Conservation (phyloP, 2,888 invertebrate genomes). For the Nemotelus pantherinus region DNA sequence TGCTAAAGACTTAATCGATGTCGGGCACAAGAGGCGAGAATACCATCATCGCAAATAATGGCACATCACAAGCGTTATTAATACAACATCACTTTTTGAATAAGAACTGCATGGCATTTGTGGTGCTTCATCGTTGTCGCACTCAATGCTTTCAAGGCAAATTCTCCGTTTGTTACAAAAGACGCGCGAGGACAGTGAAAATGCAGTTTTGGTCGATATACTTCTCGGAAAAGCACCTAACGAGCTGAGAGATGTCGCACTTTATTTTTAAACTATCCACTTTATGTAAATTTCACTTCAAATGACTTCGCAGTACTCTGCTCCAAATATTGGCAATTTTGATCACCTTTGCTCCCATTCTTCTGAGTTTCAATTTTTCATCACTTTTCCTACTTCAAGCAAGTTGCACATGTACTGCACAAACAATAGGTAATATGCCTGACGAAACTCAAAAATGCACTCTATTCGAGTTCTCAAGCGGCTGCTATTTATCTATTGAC, state of each 20-base stretch:
- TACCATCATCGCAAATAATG: neutral
- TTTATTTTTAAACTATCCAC: slow-evolving; percentile 31
- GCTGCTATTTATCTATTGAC: no score
- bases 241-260: no score
- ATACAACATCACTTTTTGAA: neutral
- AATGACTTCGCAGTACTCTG: neutral
- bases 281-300: slow-evolving; percentile 18
- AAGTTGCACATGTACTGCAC: slow-evolving; percentile 22
- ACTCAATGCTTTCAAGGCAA: no score
- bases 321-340: neutral
- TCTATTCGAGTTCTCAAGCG: no score
- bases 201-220: no score
- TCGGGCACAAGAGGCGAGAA: neutral
- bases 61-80: slow-evolving; percentile 12
- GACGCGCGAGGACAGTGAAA: no score
- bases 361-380: no score
- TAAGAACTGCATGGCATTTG: neutral
- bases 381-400: neutral
- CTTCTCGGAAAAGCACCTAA: no score
- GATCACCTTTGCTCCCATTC: neutral
- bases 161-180: no score
- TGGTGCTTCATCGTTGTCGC: no score
- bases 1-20: neutral
- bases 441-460: slow-evolving; percentile 23
- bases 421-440: slow-evolving; percentile 28